phyloP scores from a whole-genome alignment of 2,797 vertebrate species.

The Pseudocheirus occidentalis region DNA sequence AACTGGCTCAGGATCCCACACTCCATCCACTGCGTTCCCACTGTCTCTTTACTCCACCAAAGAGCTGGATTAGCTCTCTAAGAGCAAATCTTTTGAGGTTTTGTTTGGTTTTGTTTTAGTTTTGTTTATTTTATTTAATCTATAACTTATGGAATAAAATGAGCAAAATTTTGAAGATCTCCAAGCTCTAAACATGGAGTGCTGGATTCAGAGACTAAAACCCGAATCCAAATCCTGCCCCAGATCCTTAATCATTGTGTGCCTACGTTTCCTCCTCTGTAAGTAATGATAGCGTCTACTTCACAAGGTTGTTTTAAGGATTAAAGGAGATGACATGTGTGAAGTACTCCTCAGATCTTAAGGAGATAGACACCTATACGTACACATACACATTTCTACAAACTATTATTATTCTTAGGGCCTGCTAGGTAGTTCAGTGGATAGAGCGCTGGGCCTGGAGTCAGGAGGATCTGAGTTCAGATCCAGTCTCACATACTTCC shows the following conservation, averaged over 20 bases:
- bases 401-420: background rate
- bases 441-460: background rate
- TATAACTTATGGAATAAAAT: background rate
- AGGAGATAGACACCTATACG: background rate
- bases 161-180: background rate
- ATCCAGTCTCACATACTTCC: background rate
- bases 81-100: background rate
- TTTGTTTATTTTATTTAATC: background rate
- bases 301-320: background rate
- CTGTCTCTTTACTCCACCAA: background rate
- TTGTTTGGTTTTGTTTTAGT: background rate
- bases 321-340: slow-evolving; percentile 46
- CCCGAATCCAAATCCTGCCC: slow-evolving; percentile 13
- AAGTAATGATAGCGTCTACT: background rate
- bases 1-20: too few relatives aligned
- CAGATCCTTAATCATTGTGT: background rate
- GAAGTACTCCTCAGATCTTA: background rate
- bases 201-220: background rate
- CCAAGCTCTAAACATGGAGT: background rate
- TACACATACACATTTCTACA: background rate
- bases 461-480: background rate
- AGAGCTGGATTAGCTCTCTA: background rate
- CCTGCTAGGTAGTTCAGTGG: background rate
- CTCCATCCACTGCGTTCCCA: background rate
- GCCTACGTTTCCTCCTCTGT: background rate